Evolutionary conservation across 2,797 vertebrate species (phyloP).

Genomic region (Mastacembelus armatus): DNA sequence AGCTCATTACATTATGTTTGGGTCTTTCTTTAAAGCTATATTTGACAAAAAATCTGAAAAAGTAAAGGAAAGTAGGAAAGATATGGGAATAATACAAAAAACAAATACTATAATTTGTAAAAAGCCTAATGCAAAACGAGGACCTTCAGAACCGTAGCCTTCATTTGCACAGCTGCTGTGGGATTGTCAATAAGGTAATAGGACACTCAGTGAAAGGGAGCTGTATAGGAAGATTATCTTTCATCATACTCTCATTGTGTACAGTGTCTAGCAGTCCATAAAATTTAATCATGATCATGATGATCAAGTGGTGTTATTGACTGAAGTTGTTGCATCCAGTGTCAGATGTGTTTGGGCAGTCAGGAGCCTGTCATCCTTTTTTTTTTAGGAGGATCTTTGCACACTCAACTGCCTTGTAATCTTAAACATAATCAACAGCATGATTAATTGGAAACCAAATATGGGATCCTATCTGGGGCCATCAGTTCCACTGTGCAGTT

Average conservation of each 20-base stretch:
- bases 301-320: conserved; percentile 62
- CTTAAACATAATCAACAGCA: conserved; percentile 67
- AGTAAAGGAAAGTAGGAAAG: too few species aligned
- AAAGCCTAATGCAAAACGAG: conserved; percentile 14
- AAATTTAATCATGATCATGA: conserved; percentile 65
- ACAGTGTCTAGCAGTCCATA: conserved; percentile 49
- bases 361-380: conserved; percentile 35
- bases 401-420: conserved; percentile 67
- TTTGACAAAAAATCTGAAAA: too few species aligned
- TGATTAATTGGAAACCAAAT: conserved; percentile 75
- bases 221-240: conserved; percentile 40
- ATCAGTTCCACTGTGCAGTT: conserved; percentile 75
- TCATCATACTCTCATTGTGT: conserved; percentile 48
- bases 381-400: conserved; percentile 42
- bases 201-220: conserved; percentile 36
- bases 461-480: conserved; percentile 69
- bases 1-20: too few species aligned
- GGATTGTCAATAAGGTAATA: conserved; percentile 49
- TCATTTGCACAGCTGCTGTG: conserved; percentile 63
- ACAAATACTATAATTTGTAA: too few species aligned
- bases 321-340: conserved; percentile 41
- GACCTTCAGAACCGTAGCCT: conserved; percentile 42
- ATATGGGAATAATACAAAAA: neutral
- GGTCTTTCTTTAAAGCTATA: too few species aligned
- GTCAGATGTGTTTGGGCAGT: conserved; percentile 46